A percentile compares a stretch with the other conserved stretches of the same genome.
phyloP scores from a whole-genome alignment of 37 sponge, comb jelly and placozoan genomes.

The Petrosia ficiformis region DNA sequence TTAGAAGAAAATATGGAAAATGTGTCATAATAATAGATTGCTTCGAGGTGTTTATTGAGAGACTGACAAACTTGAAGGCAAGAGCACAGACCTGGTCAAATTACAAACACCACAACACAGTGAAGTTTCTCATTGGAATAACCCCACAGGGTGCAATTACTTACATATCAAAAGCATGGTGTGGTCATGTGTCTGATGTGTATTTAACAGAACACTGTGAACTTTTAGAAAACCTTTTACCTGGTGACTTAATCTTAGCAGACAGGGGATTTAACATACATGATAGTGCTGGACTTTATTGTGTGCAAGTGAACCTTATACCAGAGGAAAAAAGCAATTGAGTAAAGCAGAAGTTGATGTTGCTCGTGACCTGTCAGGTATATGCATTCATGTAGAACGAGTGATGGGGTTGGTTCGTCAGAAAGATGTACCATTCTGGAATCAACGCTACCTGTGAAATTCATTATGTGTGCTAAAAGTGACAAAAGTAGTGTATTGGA shows the following conservation, averaged over 20 bases:
- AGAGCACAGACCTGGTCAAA: constrained; percentile 33
- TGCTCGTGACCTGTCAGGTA: too few relatives aligned
- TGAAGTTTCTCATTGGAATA: constrained; percentile 34
- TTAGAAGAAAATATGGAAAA: background rate
- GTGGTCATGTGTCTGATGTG: constrained; percentile 31
- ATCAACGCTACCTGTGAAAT: too few relatives aligned
- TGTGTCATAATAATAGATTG: constrained; percentile 23
- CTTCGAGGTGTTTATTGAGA: constrained; percentile 38
- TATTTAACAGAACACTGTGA: constrained; percentile 35
- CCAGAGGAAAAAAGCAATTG: too few relatives aligned
- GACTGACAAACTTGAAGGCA: constrained; percentile 23
- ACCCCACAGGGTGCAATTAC: constrained; percentile 29
- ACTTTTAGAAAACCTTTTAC: constrained; percentile 21
- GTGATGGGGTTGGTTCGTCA: too few relatives aligned
- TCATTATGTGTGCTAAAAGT: too few relatives aligned
- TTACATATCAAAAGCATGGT: constrained; percentile 31
- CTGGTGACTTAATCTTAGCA: constrained; percentile 30
- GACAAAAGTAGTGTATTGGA: too few relatives aligned
- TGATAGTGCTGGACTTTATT: too few relatives aligned
- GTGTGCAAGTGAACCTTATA: too few relatives aligned
- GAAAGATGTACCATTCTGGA: too few relatives aligned
- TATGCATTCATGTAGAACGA: too few relatives aligned
- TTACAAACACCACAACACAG: constrained; percentile 37
- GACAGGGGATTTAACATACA: too few relatives aligned
- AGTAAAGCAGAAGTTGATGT: too few relatives aligned